Evolutionary conservation across 2,888 invertebrate species (phyloP).

Genomic region (Chelonus formosanus): DNA sequence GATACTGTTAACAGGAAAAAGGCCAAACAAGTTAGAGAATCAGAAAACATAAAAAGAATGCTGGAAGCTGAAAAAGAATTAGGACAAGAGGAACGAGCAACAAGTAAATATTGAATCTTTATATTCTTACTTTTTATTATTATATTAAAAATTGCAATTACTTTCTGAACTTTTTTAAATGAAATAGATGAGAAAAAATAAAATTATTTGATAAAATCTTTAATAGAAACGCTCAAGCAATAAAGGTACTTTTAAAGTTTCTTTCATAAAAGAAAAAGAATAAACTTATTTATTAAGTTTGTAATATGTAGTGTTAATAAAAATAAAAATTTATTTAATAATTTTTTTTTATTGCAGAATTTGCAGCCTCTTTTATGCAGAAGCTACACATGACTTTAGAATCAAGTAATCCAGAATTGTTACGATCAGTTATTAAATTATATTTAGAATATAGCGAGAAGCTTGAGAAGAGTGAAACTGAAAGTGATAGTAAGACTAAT

Average conservation of each 20-base stretch:
- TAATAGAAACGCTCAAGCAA: no score
- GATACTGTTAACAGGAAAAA: conserved; percentile 64
- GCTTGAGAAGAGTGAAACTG: conserved; percentile 47
- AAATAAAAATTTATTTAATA: neutral
- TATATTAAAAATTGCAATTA: neutral
- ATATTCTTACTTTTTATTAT: neutral
- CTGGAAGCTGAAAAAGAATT: conserved; percentile 66
- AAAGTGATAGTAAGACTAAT: conserved; percentile 39
- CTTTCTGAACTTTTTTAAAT: no score
- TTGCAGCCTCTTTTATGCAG: conserved; percentile 57
- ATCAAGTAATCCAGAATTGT: conserved; percentile 51
- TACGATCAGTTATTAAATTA: conserved; percentile 52
- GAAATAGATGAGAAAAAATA: no score
- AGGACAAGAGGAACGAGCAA: conserved; percentile 66
- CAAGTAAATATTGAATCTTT: conserved; percentile 60
- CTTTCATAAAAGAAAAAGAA: no score
- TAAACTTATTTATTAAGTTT: no score
- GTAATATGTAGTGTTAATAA: neutral
- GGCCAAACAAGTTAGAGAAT: conserved; percentile 67
- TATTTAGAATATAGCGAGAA: conserved; percentile 57
- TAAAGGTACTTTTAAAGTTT: no score
- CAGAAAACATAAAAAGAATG: conserved; percentile 67
- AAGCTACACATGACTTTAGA: conserved; percentile 55
- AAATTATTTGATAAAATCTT: no score
- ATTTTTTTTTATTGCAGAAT: conserved; percentile 47